Evolutionary conservation across 2,888 invertebrate species (phyloP), one percentile per base, ranked within the genome.

Genomic region (Yponomeuta plumbellus): DNA sequence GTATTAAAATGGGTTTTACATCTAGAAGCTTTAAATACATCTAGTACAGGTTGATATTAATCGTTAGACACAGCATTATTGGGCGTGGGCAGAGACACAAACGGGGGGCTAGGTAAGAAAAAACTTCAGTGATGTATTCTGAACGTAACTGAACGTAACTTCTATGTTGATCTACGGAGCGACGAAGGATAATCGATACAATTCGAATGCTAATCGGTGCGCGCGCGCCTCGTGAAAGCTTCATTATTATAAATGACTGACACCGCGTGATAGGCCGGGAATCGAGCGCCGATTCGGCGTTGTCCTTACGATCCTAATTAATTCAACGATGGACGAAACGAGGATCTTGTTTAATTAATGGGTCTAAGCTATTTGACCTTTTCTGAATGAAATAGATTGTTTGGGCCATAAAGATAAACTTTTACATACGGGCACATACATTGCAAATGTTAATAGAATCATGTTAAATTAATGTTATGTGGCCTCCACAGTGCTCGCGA

Each of bases 201-300:
- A 64, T 64, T 57, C 57, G 64, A 64, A 64, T 64, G 64, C 56
- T 64, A 64, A 64, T 64, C 52, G 26, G n/a, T 20, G 22, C 13
- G 22, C 23, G 56, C 11, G 52, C 23, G 56, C n/a, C 23, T 64
- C 57, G 64, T 56, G 64, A 56, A 56, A 52, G 64, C 52, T 64
- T 57, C 52, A 64, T 56, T 64, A 64, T 56, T 64, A 57, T 56
- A 64, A 64, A 64, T 64, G 63, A 64, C 23, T 17, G 44, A 52
- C 44, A 13, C 59, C 21, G 59, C 59, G 21, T 23, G 21, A 23
- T 59, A 59, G 59, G 59, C 59, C 23, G 21, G 23, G 59, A 59
- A 21, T 59, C 8, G 59, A 59, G 59, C 5, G 23, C 21, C 59
- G 23, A 11, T 59, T 59, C 21, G 11, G 34, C 13, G n/a, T 22